Conservation (phyloP, 2,888 invertebrate genomes). For the Carterocephalus palaemon region DNA sequence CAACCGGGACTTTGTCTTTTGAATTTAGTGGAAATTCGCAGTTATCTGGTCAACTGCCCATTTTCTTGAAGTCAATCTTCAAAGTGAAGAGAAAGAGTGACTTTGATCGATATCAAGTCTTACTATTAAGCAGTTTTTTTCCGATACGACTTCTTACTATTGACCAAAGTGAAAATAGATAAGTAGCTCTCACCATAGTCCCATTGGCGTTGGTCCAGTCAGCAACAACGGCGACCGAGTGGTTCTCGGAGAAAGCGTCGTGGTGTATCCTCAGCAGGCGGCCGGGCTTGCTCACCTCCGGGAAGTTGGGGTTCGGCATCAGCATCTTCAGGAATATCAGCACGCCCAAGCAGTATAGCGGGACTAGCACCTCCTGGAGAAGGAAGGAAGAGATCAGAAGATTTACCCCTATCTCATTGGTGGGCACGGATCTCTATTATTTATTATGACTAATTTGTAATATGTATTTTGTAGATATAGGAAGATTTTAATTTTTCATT, state of each 20-base stretch:
- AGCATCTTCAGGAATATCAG: conserved; percentile 85
- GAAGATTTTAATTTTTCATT: no score
- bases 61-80: no score
- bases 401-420: neutral
- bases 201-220: conserved; percentile 75
- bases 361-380: conserved; percentile 85
- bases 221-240: conserved; percentile 84
- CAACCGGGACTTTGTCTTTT: no score
- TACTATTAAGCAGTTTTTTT: no score
- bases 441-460: neutral
- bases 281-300: conserved; percentile 82
- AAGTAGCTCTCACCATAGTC: conserved; percentile 60
- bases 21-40: no score
- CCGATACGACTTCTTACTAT: no score
- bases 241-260: conserved; percentile 65
- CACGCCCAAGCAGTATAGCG: conserved; percentile 86
- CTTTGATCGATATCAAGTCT: no score
- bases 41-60: no score
- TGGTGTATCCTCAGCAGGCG: conserved; percentile 80
- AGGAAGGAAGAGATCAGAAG: neutral
- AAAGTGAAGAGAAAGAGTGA: no score
- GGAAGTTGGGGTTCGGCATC: conserved; percentile 87
- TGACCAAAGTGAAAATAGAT: no score
- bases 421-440: neutral
- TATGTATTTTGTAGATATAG: no score